phyloP scores from a whole-genome alignment of 2,113 vertebrate species.

The Casuarius casuarius region DNA sequence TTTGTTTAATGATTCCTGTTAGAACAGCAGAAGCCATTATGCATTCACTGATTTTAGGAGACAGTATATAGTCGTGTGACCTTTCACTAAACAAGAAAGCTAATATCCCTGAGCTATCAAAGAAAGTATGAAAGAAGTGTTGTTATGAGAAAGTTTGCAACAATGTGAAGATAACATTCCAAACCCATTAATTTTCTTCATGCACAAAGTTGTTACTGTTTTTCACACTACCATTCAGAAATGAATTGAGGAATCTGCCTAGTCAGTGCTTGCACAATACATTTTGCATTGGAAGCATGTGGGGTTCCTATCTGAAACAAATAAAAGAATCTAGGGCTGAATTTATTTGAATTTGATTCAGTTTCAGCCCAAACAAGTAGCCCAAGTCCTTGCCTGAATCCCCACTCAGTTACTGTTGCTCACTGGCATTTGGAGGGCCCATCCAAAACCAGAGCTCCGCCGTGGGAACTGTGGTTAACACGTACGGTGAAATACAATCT shows the following conservation, averaged over 20 bases:
- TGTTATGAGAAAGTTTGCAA: constrained; percentile 25
- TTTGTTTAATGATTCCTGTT: constrained; percentile 93
- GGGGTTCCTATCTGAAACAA: constrained; percentile 56
- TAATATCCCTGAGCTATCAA: constrained; percentile 55
- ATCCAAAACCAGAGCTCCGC: neutral
- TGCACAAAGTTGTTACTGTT: constrained; percentile 40
- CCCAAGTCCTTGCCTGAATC: neutral
- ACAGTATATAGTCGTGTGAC: constrained; percentile 57
- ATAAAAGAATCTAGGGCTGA: constrained; percentile 13
- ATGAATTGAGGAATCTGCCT: constrained; percentile 14
- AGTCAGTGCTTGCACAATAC: neutral
- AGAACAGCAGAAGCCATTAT: constrained; percentile 78
- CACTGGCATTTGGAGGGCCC: neutral
- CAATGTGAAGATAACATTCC: constrained; percentile 64
- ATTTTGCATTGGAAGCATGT: constrained; percentile 21
- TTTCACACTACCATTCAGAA: constrained; percentile 41
- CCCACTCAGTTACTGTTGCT: neutral
- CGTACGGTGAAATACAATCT: neutral
- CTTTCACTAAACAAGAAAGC: constrained; percentile 63
- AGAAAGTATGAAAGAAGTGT: constrained; percentile 15
- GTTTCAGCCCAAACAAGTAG: neutral
- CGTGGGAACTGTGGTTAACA: neutral
- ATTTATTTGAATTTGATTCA: constrained; percentile 21
- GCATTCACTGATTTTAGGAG: constrained; percentile 76
- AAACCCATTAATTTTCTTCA: constrained; percentile 47